Base-by-base conservation (phyloP, 2,113 vertebrate genomes). In the Rhea pennata region DNA sequence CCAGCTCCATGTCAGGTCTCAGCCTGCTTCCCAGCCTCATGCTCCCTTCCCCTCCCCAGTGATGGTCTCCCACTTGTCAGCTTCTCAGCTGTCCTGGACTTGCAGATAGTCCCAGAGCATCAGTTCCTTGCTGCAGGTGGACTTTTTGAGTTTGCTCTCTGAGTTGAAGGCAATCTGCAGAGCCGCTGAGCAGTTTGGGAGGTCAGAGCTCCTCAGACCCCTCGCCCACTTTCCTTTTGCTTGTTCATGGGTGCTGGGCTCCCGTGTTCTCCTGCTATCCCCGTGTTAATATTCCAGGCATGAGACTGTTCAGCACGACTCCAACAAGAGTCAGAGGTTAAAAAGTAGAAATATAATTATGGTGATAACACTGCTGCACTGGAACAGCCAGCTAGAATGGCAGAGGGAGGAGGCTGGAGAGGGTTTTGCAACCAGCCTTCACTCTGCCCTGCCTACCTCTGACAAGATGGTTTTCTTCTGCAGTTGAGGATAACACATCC, bases 271-370 rank as follows among this genome's bases (percentile, higher is more conserved):
- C 61, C 66, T 75, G 66, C 62, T 77, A 17, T 65, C 42, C 73
- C 40, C 23, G 81, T 76, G 39, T 76, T 87, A 93, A 74, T 40
- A 84, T 78, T 92, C 73, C 2, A 3, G 64, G 48, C 11, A 5
- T 48, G 69, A 94, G 46, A 66, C 36, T 6, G 3, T 46, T 84
- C 78, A 91, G 59, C 48, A 24, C 48, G 5, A 1, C 7, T 3
- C 12, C 50, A 78, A 69, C 69, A 51, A 62, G 56, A 94, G 72
- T 9, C 50, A 79, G 65, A 92, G 48, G 62, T 93, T 96, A 92
- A 92, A 95, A 95, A 87, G 54, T 89, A 97, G 78, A 87, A 92
- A 93, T 74, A 65, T 9, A 88, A 88, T 84, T 81, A 72, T 11
- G 15, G 74, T 69, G 46, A 76, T 81, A 93, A 87, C 31, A 46